These are phyloP conservation scores for Actinostola sp. DNA, from an alignment of 92 coral and sea anemone genomes.

Conservation along the genomic window DNA sequence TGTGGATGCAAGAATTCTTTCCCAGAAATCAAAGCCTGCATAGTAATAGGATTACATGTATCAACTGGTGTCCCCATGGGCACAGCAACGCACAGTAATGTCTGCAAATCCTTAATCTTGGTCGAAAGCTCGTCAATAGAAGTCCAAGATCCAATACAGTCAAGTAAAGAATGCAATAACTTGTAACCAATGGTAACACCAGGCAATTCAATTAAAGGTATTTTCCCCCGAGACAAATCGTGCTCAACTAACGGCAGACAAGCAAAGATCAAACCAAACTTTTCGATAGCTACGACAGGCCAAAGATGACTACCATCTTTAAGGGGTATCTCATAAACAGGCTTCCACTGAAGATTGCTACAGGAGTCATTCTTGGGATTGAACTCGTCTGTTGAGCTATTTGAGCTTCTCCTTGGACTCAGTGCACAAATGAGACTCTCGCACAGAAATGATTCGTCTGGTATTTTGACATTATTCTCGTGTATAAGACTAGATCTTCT, in stretches of 20 bases:
- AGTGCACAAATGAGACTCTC: slow-evolving; percentile 33
- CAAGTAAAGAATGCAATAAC: slow-evolving; percentile 78
- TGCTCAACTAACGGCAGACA: slow-evolving; percentile 81
- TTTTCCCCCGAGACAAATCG: slow-evolving; percentile 53
- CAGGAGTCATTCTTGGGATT: slow-evolving; percentile 75
- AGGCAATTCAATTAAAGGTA: slow-evolving; percentile 94
- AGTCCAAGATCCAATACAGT: slow-evolving; percentile 77
- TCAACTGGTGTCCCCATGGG: slow-evolving; percentile 95
- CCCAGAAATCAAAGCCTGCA: slow-evolving; percentile 68
- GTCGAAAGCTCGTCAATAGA: slow-evolving; percentile 71
- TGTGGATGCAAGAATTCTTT: slow-evolving; percentile 68
- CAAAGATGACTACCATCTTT: slow-evolving; percentile 62
- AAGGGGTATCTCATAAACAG: slow-evolving; percentile 70
- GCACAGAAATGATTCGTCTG: slow-evolving; percentile 31
- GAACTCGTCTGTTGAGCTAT: slow-evolving; percentile 43
- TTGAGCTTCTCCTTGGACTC: slow-evolving; percentile 11
- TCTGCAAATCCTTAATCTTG: slow-evolving; percentile 71
- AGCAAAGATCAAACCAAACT: slow-evolving; percentile 88
- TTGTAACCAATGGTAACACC: slow-evolving; percentile 90
- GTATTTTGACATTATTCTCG: slow-evolving; percentile 20
- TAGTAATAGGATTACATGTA: slow-evolving; percentile 70
- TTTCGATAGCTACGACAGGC: slow-evolving; percentile 89
- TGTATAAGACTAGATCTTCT: slow-evolving; percentile 53
- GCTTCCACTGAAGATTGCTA: slow-evolving; percentile 62
- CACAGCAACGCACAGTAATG: slow-evolving; percentile 69